phyloP scores from a whole-genome alignment of 2,797 vertebrate genomes.

The Acanthiza pusilla region DNA sequence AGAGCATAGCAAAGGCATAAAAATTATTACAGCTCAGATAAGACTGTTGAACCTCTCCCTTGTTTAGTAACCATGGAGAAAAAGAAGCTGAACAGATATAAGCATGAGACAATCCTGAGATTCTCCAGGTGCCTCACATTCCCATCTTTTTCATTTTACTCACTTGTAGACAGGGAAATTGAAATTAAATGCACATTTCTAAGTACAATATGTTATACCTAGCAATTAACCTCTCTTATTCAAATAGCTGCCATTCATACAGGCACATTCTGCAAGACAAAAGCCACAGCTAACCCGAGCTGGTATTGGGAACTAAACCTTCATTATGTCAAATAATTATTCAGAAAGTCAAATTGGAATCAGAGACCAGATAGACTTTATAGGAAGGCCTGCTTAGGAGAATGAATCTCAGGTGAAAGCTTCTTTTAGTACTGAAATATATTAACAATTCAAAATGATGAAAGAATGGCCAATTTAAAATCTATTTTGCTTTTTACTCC shows the following conservation, averaged over 20 bases:
- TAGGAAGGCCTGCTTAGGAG: not conserved
- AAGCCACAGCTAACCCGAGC: not conserved
- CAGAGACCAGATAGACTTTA: not conserved
- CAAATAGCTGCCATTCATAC: constrained; percentile 17
- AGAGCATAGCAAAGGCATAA: not conserved
- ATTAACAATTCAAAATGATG: not conserved
- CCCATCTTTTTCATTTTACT: not conserved
- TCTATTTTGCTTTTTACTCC: not conserved
- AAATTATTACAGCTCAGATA: not conserved
- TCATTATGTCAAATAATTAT: not conserved
- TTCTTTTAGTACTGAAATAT: not conserved
- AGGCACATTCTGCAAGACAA: not conserved
- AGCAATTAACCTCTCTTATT: not conserved
- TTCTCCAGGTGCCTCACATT: not conserved
- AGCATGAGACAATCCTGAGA: not conserved
- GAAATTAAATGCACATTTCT: constrained; percentile 27
- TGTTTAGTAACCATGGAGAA: not conserved
- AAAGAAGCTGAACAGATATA: not conserved
- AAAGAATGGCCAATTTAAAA: not conserved
- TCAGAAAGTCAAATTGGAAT: constrained; percentile 4
- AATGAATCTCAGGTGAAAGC: not conserved
- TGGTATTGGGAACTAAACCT: not conserved
- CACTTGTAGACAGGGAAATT: not conserved
- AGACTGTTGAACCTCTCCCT: not conserved
- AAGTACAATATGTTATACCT: not conserved